Evolutionary conservation across 2,888 invertebrate species (phyloP).

Genomic region (Imbricaverruca yamaguchii): DNA sequence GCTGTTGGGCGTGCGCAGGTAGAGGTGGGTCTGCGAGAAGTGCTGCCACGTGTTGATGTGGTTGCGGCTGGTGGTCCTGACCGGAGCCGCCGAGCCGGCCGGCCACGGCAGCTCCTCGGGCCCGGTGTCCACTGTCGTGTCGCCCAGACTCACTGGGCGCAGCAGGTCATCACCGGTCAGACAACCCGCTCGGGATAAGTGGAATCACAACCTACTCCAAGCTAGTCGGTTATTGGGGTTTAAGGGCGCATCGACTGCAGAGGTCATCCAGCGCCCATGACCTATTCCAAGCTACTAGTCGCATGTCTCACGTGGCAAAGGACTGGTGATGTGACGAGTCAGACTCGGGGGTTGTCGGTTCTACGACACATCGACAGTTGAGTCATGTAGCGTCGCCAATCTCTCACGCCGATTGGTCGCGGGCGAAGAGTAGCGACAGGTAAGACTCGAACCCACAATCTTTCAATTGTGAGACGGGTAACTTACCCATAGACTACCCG

Average conservation of each 20-base stretch:
- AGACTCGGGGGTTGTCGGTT: too few relatives aligned
- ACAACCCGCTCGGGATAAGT: background rate
- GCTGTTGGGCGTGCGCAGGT: constrained; percentile 69
- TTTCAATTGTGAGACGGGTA: too few relatives aligned
- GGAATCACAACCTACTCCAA: background rate
- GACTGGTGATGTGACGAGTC: background rate
- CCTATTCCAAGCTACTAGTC: background rate
- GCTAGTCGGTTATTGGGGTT: background rate
- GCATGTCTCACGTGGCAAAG: background rate
- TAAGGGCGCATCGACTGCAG: too few relatives aligned
- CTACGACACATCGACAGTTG: too few relatives aligned
- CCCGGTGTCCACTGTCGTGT: background rate
- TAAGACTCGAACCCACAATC: too few relatives aligned
- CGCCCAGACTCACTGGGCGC: background rate
- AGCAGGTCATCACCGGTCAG: background rate
- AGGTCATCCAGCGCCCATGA: too few relatives aligned
- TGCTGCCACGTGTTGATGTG: constrained; percentile 56
- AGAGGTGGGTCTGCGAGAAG: constrained; percentile 73
- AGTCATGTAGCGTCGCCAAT: too few relatives aligned
- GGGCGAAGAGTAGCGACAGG: too few relatives aligned
- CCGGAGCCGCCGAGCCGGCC: background rate
- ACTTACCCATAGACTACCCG: too few relatives aligned
- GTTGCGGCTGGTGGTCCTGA: constrained; percentile 9
- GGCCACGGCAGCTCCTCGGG: constrained; percentile 18
- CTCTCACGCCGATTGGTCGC: too few relatives aligned